Conservation (phyloP, 1,140 invertebrate genomes). For the Cyrtorhinus lividipennis region DNA sequence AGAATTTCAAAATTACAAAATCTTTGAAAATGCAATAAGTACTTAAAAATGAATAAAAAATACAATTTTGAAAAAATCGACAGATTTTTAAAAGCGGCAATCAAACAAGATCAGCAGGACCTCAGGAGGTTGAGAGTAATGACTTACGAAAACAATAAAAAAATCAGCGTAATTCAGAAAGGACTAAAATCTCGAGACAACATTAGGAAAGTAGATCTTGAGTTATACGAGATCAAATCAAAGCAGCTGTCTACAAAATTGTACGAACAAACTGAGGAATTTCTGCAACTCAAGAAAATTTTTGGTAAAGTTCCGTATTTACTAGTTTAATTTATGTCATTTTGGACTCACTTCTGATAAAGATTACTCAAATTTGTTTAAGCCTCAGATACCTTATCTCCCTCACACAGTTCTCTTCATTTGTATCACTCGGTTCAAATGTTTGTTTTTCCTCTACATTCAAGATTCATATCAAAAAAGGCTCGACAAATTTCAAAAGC, state of each 20-base stretch:
- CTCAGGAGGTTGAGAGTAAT: background rate
- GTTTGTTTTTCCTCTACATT: background rate
- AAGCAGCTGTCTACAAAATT: background rate
- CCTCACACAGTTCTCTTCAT: too few relatives aligned
- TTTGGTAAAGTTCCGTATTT: background rate
- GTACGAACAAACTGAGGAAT: background rate
- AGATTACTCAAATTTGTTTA: too few relatives aligned
- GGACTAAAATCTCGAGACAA: background rate
- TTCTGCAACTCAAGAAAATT: background rate
- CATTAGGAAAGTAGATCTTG: background rate
- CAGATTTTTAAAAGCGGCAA: background rate
- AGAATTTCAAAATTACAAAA: too few relatives aligned
- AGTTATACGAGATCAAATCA: background rate
- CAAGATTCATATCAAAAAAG: background rate
- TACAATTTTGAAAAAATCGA: too few relatives aligned
- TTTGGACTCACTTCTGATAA: too few relatives aligned
- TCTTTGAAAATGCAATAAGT: too few relatives aligned
- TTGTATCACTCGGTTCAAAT: too few relatives aligned
- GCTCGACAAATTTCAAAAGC: background rate
- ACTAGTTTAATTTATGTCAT: too few relatives aligned
- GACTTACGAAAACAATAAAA: background rate
- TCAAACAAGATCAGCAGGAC: background rate
- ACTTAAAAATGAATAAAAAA: too few relatives aligned
- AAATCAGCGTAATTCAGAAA: background rate
- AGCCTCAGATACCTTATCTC: too few relatives aligned